Evolutionary conservation across 2,113 vertebrate genomes (phyloP).

Genomic region (Vulpes vulpes): DNA sequence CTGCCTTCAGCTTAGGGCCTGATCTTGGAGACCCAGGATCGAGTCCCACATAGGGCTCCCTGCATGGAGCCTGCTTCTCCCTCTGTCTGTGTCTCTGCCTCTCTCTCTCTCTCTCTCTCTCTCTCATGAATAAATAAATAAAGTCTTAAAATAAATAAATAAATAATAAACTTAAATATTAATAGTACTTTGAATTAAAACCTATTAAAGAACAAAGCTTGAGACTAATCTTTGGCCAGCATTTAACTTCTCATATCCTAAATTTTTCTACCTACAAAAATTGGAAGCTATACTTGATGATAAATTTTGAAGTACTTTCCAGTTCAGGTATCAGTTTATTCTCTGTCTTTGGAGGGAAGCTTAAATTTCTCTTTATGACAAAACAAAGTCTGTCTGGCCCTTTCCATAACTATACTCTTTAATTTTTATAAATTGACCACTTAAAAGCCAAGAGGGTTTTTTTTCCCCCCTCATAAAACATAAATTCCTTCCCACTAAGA

Average conservation of each 20-base stretch:
- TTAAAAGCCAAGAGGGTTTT: not conserved
- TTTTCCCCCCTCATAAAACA: not conserved
- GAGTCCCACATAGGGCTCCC: no score
- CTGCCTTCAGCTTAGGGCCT: no score
- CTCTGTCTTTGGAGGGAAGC: not conserved
- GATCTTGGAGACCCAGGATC: no score
- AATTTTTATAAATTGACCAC: not conserved
- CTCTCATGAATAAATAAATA: no score
- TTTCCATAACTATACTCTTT: not conserved
- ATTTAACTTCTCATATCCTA: slow-evolving; percentile 16
- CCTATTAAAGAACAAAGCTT: not conserved
- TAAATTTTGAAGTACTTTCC: not conserved
- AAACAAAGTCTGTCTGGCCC: not conserved
- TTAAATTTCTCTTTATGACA: not conserved
- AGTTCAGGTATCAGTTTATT: not conserved
- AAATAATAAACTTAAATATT: not conserved
- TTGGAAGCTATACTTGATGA: not conserved
- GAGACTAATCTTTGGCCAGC: not conserved
- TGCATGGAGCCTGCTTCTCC: no score
- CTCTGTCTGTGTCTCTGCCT: no score
- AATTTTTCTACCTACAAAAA: not conserved
- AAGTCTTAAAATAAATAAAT: no score
- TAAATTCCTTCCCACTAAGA: not conserved
- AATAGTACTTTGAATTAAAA: slow-evolving; percentile 39
- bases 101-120: no score